Evolutionary conservation across 2,797 vertebrate genomes (phyloP).

Genomic region (Acanthurus leucopareius): DNA sequence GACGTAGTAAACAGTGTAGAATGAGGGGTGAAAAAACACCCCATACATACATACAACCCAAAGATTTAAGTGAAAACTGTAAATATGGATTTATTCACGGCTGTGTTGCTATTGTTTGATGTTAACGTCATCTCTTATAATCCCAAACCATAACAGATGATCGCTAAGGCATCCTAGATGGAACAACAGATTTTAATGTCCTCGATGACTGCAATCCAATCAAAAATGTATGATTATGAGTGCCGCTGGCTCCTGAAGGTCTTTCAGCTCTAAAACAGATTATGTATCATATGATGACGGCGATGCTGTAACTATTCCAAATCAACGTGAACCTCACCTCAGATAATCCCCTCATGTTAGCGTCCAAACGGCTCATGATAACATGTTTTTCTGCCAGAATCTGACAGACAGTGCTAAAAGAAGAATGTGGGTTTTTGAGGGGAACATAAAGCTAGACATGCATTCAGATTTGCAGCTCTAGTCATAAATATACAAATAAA

Average conservation of each 20-base stretch:
- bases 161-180: slow-evolving; percentile 66
- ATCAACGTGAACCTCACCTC: slow-evolving; percentile 62
- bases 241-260: slow-evolving; percentile 61
- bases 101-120: slow-evolving; percentile 55
- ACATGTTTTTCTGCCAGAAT: slow-evolving; percentile 32
- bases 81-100: slow-evolving; percentile 57
- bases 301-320: slow-evolving; percentile 22
- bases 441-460: background rate
- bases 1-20: slow-evolving; percentile 58
- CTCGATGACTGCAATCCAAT: slow-evolving; percentile 75
- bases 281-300: slow-evolving; percentile 54
- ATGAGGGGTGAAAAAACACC: slow-evolving; percentile 24
- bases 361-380: slow-evolving; percentile 41
- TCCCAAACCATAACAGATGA: slow-evolving; percentile 77
- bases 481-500: background rate
- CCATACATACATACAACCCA: slow-evolving; percentile 40
- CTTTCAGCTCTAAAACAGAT: slow-evolving; percentile 68
- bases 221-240: slow-evolving; percentile 77
- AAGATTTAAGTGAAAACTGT: slow-evolving; percentile 51
- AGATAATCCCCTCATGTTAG: slow-evolving; percentile 57
- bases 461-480: background rate
- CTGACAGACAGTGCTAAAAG: background rate
- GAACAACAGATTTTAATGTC: slow-evolving; percentile 78
- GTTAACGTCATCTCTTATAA: slow-evolving; percentile 68
- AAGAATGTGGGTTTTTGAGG: background rate